Percentiles rank a stretch among this genome's conserved stretches.
Conservation (phyloP, 1,140 invertebrate genomes). For the Drosophila orosa region DNA sequence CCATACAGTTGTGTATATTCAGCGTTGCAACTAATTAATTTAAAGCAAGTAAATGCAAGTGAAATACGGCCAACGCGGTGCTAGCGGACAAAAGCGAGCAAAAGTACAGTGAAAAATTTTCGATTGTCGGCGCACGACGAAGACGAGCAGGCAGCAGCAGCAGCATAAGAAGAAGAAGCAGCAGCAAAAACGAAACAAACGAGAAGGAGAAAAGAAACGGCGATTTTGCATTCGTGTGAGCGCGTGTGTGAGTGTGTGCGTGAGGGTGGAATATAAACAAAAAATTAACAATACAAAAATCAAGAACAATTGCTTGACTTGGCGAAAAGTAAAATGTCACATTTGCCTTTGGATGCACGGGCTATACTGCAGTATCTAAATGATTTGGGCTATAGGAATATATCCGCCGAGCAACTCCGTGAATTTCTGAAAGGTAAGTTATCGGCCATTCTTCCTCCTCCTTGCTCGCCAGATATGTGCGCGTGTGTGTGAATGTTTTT, state of each 20-base stretch:
- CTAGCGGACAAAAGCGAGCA: slow-evolving; percentile 45
- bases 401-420: slow-evolving; percentile 85
- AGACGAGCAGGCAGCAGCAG: slow-evolving; percentile 29
- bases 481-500: slow-evolving; percentile 27
- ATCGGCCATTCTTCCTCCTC: slow-evolving; percentile 2
- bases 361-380: slow-evolving; percentile 85
- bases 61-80: slow-evolving; percentile 50
- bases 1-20: slow-evolving; percentile 43
- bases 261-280: slow-evolving; percentile 68
- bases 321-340: slow-evolving; percentile 76
- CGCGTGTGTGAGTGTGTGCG: slow-evolving; percentile 32
- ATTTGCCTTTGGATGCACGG: slow-evolving; percentile 84
- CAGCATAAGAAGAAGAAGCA: slow-evolving; percentile 43
- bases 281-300: slow-evolving; percentile 52
- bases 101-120: slow-evolving; percentile 79
- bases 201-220: slow-evolving; percentile 66
- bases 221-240: slow-evolving; percentile 41
- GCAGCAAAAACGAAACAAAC: slow-evolving; percentile 64
- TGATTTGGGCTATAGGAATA: slow-evolving; percentile 85
- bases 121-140: slow-evolving; percentile 67
- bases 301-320: slow-evolving; percentile 55
- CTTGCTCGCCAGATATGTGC: slow-evolving; percentile 15
- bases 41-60: slow-evolving; percentile 50
- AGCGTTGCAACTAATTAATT: slow-evolving; percentile 47
- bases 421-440: slow-evolving; percentile 85